Evolutionary conservation across 2,797 vertebrate genomes (phyloP).

Genomic region (Myoxocephalus aenaeus): DNA sequence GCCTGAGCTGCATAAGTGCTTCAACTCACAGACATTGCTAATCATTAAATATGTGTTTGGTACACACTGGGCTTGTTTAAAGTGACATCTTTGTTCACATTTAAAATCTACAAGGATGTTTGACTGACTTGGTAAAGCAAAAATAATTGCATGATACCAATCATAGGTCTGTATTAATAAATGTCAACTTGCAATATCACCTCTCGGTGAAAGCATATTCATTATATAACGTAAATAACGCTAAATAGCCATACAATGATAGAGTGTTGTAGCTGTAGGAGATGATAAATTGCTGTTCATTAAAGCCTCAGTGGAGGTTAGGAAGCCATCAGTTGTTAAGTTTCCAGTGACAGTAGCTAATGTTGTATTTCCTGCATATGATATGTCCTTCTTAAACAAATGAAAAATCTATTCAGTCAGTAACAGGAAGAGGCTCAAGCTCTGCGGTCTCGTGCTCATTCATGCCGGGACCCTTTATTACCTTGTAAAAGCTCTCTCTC

Average conservation of each 20-base stretch:
- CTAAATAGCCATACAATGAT: slow-evolving; percentile 16
- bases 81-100: slow-evolving; percentile 15
- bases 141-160: slow-evolving; percentile 9
- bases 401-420: slow-evolving; percentile 81
- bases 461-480: slow-evolving; percentile 58
- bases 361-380: slow-evolving; percentile 61
- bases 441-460: slow-evolving; percentile 44
- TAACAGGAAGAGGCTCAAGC: slow-evolving; percentile 63
- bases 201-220: background rate
- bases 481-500: slow-evolving; percentile 55
- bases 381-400: slow-evolving; percentile 68
- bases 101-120: slow-evolving; percentile 7
- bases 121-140: slow-evolving; percentile 15
- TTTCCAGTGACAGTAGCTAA: slow-evolving; percentile 42
- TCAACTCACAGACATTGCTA: background rate
- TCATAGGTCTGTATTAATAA: background rate
- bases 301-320: slow-evolving; percentile 29
- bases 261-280: background rate
- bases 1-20: slow-evolving; percentile 12
- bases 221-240: background rate
- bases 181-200: background rate
- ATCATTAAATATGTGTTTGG: slow-evolving; percentile 44
- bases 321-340: slow-evolving; percentile 35
- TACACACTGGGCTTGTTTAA: slow-evolving; percentile 11
- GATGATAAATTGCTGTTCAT: slow-evolving; percentile 41